Percentiles rank a stretch among this genome's conserved stretches.
Evolutionary conservation across 2,888 invertebrate genomes (phyloP).

Genomic region (Bruchidius siliquastri): DNA sequence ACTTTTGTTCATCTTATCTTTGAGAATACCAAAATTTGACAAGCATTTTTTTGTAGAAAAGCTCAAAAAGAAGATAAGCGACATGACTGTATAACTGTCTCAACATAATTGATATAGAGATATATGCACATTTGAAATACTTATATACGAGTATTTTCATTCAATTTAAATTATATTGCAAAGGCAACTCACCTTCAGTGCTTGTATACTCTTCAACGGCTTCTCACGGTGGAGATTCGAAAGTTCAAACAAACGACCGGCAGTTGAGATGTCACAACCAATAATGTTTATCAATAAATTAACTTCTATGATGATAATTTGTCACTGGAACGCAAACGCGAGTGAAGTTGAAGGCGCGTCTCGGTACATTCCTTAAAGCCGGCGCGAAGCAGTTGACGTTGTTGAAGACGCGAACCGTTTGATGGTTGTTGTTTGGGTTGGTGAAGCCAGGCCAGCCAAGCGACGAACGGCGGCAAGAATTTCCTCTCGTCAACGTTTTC

Average conservation of each 20-base stretch:
- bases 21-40: no score
- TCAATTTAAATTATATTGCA: no score
- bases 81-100: no score
- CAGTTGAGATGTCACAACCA: background rate
- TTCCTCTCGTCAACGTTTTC: background rate
- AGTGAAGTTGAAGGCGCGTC: background rate
- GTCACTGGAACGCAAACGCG: background rate
- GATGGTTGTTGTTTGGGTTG: background rate
- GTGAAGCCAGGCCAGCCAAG: background rate
- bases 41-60: no score
- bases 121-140: no score
- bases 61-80: no score
- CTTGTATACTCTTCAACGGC: background rate
- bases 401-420: background rate
- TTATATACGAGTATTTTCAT: no score
- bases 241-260: background rate
- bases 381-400: background rate
- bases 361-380: no score
- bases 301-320: background rate
- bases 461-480: background rate
- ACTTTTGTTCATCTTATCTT: no score
- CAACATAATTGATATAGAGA: no score
- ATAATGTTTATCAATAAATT: background rate
- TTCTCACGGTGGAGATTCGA: background rate
- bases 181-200: background rate